Percentiles rank a stretch among this genome's conserved stretches.
Conservation (phyloP, 2,888 invertebrate genomes). For the Pachliopta kotzebuea region DNA sequence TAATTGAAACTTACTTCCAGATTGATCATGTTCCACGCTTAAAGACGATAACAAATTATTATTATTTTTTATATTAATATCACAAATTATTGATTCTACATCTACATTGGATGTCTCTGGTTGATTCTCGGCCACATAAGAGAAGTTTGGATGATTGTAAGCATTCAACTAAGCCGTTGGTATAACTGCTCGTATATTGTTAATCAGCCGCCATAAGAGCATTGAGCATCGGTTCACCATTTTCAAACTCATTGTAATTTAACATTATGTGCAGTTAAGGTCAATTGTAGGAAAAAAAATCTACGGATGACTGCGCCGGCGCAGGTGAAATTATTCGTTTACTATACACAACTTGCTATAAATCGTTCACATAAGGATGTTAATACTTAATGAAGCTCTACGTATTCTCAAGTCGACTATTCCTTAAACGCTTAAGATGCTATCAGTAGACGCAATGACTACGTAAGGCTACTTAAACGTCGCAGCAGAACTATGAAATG, state of each 20-base stretch:
- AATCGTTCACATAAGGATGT: conserved; percentile 48
- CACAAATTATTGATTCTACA: too few species aligned
- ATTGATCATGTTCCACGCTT: too few species aligned
- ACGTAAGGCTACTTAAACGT: conserved; percentile 9
- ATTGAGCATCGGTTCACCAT: too few species aligned
- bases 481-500: conserved; percentile 8
- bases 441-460: conserved; percentile 7
- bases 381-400: conserved; percentile 43
- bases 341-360: conserved; percentile 36
- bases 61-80: too few species aligned
- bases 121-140: too few species aligned
- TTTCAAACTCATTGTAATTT: neutral
- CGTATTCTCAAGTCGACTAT: conserved; percentile 10
- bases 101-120: too few species aligned
- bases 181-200: too few species aligned
- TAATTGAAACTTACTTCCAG: too few species aligned
- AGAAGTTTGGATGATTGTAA: too few species aligned
- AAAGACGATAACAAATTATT: too few species aligned
- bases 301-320: neutral
- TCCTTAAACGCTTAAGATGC: conserved; percentile 15
- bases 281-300: neutral
- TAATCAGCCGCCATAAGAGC: too few species aligned
- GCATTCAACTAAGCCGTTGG: too few species aligned
- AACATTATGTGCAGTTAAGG: neutral
- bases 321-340: neutral